Evolutionary conservation across 2,797 vertebrate species (phyloP), one percentile per base, ranked within the genome.

Genomic region (Oreochromis grahami): DNA sequence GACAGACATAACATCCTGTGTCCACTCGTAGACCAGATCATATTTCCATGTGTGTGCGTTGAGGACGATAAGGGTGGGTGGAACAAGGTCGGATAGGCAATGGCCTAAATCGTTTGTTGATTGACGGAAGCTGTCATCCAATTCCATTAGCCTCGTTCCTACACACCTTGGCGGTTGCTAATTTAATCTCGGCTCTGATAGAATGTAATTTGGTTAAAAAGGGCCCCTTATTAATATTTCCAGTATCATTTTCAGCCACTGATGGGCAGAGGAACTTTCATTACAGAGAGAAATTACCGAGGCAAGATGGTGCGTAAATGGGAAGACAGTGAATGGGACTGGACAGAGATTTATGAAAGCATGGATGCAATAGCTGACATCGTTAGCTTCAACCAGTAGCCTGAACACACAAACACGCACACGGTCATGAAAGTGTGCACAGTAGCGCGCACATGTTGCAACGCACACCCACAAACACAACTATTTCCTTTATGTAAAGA

Each of bases 191-290:
- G 15, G 85, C 91, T 92, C 84, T 94, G 91, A 94, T 94, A 94
- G 90, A 93, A 94, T 95, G 94, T 95, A 93, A 96, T 96, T 96
- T 96, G 87, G 93, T 94, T 95, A 94, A 95, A 94, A 96, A 93
- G 90, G 86, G 92, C 26, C 82, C 87, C 93, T 94, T 95, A 95
- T 96, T 96, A 97, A 95, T 94, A 94, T 95, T 94, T 95, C 94
- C 90, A 92, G 91, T 94, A 91, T 96, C 91, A 96, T 96, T 95
- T 95, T 93, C 91, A 94, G 91, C 85, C 86, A 85, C 93, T 95
- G 94, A 96, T 95, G 91, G 93, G 93, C 88, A 89, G 87, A 93
- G 91, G 93, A 94, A 95, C 94, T 95, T 95, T 96, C 95, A 96
- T 96, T 96, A 96, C 81, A 68, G 91, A 74, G 87, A 91, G 89